These are phyloP conservation scores for Andrena flavipes DNA, from an alignment of 2,888 invertebrate species.

Conservation along the genomic window DNA sequence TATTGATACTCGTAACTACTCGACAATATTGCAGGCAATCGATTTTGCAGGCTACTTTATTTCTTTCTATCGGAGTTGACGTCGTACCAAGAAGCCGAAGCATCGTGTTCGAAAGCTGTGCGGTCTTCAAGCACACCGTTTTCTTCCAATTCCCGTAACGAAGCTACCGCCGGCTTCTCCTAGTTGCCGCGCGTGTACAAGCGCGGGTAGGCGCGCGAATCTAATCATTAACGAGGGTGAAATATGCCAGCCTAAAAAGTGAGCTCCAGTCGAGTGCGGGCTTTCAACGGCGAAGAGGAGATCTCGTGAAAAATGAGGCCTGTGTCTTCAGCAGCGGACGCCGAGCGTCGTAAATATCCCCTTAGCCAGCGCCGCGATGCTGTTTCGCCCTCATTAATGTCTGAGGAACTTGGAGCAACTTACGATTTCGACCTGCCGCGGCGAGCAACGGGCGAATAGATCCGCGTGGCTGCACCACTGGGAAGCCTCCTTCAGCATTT, in stretches of 20 bases:
- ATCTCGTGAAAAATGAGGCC: conserved; percentile 41
- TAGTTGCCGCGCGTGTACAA: no score
- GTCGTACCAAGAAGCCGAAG: no score
- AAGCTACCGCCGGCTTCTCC: background rate
- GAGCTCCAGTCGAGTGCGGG: background rate
- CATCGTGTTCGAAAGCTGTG: background rate
- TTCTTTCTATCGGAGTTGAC: no score
- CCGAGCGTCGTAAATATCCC: conserved; percentile 20
- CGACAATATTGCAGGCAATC: no score
- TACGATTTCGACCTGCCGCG: background rate
- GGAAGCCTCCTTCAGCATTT: background rate
- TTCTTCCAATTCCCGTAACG: background rate
- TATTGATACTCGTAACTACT: no score
- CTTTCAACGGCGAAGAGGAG: conserved; percentile 23
- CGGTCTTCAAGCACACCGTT: background rate
- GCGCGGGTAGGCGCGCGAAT: no score
- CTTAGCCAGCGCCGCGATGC: background rate
- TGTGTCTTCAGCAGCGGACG: background rate
- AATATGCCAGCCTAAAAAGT: conserved; percentile 24
- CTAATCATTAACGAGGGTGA: conserved; percentile 36
- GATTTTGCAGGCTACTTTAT: no score
- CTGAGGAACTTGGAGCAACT: background rate
- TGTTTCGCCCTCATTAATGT: conserved; percentile 28
- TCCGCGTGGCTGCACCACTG: background rate
- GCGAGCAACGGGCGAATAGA: background rate